Evolutionary conservation across 2,797 vertebrate genomes (phyloP).

Genomic region (Diglossa cyanea): DNA sequence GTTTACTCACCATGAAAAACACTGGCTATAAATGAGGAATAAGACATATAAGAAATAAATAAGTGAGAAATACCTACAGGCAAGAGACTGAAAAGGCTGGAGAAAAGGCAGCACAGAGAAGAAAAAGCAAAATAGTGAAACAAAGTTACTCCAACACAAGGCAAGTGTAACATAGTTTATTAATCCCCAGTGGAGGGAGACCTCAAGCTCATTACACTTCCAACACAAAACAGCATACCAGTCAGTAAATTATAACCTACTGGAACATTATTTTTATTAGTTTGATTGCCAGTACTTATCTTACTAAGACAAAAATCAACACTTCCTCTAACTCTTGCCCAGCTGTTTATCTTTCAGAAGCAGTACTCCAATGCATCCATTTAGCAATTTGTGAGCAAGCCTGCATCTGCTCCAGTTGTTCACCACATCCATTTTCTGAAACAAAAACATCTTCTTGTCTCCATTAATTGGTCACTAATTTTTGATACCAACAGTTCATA

Average conservation of each 20-base stretch:
- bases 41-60: slow-evolving; percentile 32
- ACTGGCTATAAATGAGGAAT: slow-evolving; percentile 7
- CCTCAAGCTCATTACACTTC: neutral
- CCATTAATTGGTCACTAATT: slow-evolving; percentile 13
- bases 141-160: neutral
- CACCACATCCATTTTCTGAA: slow-evolving; percentile 9
- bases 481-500: neutral
- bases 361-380: neutral
- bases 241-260: neutral
- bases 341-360: slow-evolving; percentile 24
- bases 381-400: neutral
- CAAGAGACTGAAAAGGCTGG: neutral
- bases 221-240: neutral
- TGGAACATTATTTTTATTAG: neutral
- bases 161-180: neutral
- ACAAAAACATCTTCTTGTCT: slow-evolving; percentile 1
- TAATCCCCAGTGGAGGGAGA: neutral
- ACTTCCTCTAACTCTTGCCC: neutral
- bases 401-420: slow-evolving; percentile 2
- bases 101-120: neutral
- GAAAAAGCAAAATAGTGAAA: neutral
- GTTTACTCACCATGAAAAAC: slow-evolving; percentile 42
- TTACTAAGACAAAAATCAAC: slow-evolving; percentile 2
- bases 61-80: neutral
- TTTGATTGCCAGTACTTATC: neutral